Base-by-base conservation (phyloP, 2,797 vertebrate genomes). In the Holocentrus rufus region DNA sequence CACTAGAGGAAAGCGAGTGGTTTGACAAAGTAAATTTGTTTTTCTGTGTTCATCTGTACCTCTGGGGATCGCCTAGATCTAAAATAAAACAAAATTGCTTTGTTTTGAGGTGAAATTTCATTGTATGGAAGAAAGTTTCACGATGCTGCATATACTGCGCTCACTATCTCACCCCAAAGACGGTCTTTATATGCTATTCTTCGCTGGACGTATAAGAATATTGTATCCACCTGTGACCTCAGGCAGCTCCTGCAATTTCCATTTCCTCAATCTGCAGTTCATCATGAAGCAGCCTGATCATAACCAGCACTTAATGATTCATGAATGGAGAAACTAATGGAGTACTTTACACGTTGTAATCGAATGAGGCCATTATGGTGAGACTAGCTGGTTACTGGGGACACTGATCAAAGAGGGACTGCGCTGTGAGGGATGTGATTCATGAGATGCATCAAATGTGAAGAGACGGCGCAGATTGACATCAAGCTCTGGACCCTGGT, bases 231-330 rank as follows among this genome's bases (percentile, higher is more conserved):
- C 86, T 87, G 78, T 92, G 84, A 87, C 88, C 81, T 86, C 84
- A 57, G 80, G 83, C 87, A 78, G 85, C 87, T 90, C 82, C 70
- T 74, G 82, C 85, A 83, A 78, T 87, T 88, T 87, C 80, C 82
- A 91, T 90, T 91, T 92, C 86, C 86, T 90, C 91, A 81, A 85
- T 89, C 82, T 75, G 76, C 81, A 83, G 91, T 93, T 92, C 89
- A 93, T 92, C 90, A 91, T 87, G 82, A 84, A 89, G 86, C 87
- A 23, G 85, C 85, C 86, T 88, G 91, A 91, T 92, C 91, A 92
- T 93, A 91, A 89, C 89, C 88, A 86, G 89, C 82, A 85, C 88
- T 93, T 92, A 93, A 94, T 94, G 92, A 93, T 93, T 94, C 90
- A 94, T 93, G 92, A 93, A 92, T 85, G 78, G 88, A 88, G 87